Percentiles rank a stretch among this genome's conserved stretches.
These are phyloP conservation scores for Drosophila trichaetosa DNA, from an alignment of 2,888 invertebrate genomes.

Conservation along the genomic window DNA sequence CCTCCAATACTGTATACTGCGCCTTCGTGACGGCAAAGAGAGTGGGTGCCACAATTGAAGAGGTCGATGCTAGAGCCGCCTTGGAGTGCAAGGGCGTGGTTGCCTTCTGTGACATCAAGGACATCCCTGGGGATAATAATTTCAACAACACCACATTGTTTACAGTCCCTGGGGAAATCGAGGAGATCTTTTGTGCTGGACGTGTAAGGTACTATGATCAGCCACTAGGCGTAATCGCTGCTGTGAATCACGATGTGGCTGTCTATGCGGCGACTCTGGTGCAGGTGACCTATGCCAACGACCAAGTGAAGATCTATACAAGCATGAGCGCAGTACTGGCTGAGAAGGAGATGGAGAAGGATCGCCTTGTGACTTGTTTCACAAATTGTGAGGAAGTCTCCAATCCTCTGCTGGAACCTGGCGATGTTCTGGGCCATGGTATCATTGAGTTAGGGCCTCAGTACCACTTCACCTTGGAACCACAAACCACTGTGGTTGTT, in stretches of 20 bases:
- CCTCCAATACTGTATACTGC: constrained; percentile 86
- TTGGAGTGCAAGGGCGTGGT: constrained; percentile 86
- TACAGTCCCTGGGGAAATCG: constrained; percentile 61
- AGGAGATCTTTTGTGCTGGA: constrained; percentile 82
- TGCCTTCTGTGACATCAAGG: constrained; percentile 87
- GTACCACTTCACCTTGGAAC: constrained; percentile 92
- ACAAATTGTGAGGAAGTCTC: constrained; percentile 19
- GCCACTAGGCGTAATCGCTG: constrained; percentile 91
- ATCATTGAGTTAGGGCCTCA: constrained; percentile 87
- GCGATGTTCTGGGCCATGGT: constrained; percentile 84
- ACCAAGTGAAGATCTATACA: constrained; percentile 60
- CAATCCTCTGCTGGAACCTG: constrained; percentile 25
- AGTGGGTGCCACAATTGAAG: constrained; percentile 86
- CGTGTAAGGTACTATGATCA: constrained; percentile 88
- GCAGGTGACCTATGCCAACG: constrained; percentile 85
- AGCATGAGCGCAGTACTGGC: constrained; percentile 86
- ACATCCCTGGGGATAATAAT: constrained; percentile 86
- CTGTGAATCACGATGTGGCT: constrained; percentile 87
- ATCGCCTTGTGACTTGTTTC: constrained; percentile 55
- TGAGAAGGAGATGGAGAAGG: constrained; percentile 43
- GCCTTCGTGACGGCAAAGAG: constrained; percentile 87
- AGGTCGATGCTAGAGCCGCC: constrained; percentile 86
- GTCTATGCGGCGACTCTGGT: constrained; percentile 85
- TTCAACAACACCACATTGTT: constrained; percentile 86
- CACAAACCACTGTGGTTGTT: constrained; percentile 88